Percentiles rank a stretch among this genome's conserved stretches.
These are phyloP conservation scores for Pagrus major DNA, from an alignment of 2,113 vertebrate species.

Conservation along the genomic window DNA sequence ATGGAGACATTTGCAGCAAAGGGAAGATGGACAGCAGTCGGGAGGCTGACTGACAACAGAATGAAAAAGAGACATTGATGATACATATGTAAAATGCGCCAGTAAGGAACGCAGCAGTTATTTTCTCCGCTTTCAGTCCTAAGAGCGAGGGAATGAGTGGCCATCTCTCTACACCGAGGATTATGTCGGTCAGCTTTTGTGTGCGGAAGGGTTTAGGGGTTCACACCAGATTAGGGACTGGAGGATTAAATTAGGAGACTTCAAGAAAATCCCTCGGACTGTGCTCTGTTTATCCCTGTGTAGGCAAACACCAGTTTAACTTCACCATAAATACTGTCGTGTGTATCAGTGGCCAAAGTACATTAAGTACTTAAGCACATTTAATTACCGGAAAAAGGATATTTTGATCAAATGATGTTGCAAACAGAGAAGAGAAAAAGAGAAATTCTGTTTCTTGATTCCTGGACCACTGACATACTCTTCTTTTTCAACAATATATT, in stretches of 20 bases:
- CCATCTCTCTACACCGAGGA: conserved; percentile 64
- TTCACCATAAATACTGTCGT: conserved; percentile 35
- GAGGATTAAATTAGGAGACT: conserved; percentile 83
- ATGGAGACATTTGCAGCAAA: not conserved
- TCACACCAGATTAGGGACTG: conserved; percentile 81
- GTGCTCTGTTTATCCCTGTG: conserved; percentile 66
- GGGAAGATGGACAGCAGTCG: conserved; percentile 30
- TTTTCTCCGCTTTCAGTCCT: conserved; percentile 31
- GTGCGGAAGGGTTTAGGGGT: conserved; percentile 79
- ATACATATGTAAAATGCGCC: conserved; percentile 31
- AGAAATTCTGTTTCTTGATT: not conserved
- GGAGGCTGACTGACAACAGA: conserved; percentile 45
- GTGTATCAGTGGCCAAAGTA: conserved; percentile 55
- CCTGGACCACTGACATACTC: not conserved
- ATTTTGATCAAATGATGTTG: conserved; percentile 17
- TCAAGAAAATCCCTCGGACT: conserved; percentile 79
- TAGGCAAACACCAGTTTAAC: conserved; percentile 70
- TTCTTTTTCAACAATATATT: not conserved
- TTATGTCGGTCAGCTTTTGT: conserved; percentile 79
- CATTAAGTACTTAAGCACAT: conserved; percentile 48
- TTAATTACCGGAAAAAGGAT: conserved; percentile 51
- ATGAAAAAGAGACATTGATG: conserved; percentile 15
- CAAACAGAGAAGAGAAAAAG: not conserved
- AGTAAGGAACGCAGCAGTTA: conserved; percentile 8
- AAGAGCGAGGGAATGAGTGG: conserved; percentile 59